These are phyloP conservation scores for Microplitis demolitor DNA, from an alignment of 1,140 invertebrate species.

Conservation along the genomic window DNA sequence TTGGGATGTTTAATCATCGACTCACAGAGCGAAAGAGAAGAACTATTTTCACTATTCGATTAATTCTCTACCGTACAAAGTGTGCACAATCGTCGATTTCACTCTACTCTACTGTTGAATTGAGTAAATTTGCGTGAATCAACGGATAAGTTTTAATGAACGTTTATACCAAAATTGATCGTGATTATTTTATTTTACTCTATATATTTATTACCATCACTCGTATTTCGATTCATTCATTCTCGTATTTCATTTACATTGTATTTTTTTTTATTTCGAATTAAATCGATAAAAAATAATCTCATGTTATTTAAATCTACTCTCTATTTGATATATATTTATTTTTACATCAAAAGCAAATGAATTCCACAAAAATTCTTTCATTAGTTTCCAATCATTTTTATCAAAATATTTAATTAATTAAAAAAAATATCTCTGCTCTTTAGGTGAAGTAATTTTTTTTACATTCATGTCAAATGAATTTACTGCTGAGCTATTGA, in stretches of 20 bases:
- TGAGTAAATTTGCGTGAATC: background rate
- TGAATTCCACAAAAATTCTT: too few relatives aligned
- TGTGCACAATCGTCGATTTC: background rate
- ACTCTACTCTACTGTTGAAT: background rate
- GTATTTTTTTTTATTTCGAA: background rate
- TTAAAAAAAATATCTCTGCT: too few relatives aligned
- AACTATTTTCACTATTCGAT: background rate
- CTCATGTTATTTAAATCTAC: background rate
- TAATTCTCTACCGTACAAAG: background rate
- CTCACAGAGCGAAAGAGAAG: background rate
- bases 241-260: background rate
- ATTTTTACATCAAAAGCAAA: too few relatives aligned
- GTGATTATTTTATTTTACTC: background rate
- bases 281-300: background rate
- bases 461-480: too few relatives aligned
- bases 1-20: too few relatives aligned
- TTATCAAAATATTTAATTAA: too few relatives aligned
- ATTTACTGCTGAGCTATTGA: too few relatives aligned
- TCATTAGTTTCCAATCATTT: too few relatives aligned
- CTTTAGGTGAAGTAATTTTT: too few relatives aligned
- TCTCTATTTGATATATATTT: too few relatives aligned
- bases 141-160: background rate
- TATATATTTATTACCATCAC: background rate
- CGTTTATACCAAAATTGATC: background rate
- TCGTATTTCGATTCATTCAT: background rate